These are phyloP conservation scores for Perithous albicinctus DNA, from an alignment of 2,888 invertebrate species.

Conservation along the genomic window DNA sequence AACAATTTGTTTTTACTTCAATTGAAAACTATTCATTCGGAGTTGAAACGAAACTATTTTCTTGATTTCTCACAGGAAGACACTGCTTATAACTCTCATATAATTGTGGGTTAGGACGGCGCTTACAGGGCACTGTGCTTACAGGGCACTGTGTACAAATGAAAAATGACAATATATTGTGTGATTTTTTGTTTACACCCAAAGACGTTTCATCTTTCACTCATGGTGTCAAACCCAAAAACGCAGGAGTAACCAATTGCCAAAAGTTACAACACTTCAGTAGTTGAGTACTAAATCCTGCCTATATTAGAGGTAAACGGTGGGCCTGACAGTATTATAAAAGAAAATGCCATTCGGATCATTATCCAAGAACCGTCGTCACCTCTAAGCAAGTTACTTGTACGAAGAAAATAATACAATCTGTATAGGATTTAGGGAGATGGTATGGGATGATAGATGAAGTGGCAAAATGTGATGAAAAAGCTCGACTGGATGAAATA, in stretches of 20 bases:
- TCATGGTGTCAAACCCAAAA: too few species aligned
- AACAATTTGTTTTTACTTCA: too few species aligned
- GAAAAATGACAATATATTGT: too few species aligned
- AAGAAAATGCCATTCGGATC: background rate
- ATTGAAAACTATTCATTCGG: slow-evolving; percentile 8
- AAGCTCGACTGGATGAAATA: slow-evolving; percentile 1
- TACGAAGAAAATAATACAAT: slow-evolving; percentile 38
- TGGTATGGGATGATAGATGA: background rate
- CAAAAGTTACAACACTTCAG: too few species aligned
- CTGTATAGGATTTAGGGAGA: slow-evolving; percentile 15
- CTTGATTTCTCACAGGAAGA: slow-evolving; percentile 61
- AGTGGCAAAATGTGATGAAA: slow-evolving; percentile 16
- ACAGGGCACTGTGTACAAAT: too few species aligned
- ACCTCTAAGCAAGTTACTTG: slow-evolving; percentile 15
- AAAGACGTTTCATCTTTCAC: too few species aligned
- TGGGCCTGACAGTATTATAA: background rate
- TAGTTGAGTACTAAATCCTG: too few species aligned
- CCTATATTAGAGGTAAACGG: too few species aligned
- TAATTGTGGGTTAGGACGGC: too few species aligned
- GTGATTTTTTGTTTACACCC: too few species aligned
- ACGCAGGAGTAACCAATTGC: too few species aligned
- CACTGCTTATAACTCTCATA: slow-evolving; percentile 45
- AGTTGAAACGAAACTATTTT: slow-evolving; percentile 64
- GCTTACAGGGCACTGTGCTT: too few species aligned
- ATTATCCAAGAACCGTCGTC: slow-evolving; percentile 22